These are phyloP conservation scores for Tholera decimalis DNA, from an alignment of 2,888 invertebrate species.

Conservation along the genomic window DNA sequence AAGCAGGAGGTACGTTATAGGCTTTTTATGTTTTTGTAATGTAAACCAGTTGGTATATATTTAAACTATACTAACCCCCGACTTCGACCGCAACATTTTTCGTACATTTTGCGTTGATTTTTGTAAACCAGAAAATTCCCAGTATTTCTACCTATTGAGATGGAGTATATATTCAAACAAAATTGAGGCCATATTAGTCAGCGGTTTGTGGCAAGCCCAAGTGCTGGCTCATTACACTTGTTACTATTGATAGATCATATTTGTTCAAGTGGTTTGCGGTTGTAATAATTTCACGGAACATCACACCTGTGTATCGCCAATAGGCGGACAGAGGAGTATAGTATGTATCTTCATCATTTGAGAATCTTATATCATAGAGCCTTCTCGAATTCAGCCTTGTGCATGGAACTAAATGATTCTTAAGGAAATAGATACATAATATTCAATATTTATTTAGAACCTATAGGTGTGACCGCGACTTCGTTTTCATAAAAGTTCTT, in stretches of 20 bases:
- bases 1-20: no score
- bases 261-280: constrained; percentile 24
- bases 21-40: no score
- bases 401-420: no score
- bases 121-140: not conserved
- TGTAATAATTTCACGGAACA: constrained; percentile 2
- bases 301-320: not conserved
- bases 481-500: no score
- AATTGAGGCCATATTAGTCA: constrained; percentile 15
- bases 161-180: not conserved
- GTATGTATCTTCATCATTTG: not conserved
- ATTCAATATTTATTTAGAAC: no score
- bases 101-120: no score
- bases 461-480: no score
- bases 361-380: not conserved
- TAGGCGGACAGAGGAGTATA: not conserved
- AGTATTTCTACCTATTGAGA: not conserved
- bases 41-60: no score
- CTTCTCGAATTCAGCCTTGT: no score
- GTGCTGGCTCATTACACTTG: not conserved
- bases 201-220: constrained; percentile 16
- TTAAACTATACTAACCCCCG: no score
- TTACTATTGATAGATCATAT: constrained; percentile 4
- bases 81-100: no score
- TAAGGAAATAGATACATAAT: no score